Base-by-base conservation (phyloP, 2,113 vertebrate genomes). In the Catharus fuscescens region DNA sequence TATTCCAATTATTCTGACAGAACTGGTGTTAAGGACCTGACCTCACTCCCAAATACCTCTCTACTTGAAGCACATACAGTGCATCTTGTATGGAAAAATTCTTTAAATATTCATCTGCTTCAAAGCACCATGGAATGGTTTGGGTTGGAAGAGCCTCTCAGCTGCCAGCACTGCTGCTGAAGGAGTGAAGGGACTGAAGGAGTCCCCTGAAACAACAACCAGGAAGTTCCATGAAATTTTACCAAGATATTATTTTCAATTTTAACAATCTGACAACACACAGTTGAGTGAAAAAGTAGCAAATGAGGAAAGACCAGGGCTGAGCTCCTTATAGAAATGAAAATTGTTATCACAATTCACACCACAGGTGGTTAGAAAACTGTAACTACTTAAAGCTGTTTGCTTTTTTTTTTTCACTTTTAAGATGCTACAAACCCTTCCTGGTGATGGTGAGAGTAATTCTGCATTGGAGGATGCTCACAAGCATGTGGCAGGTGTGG, bases 401-500 rank as follows among this genome's bases (percentile, higher is more conserved):
- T 38, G 38, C 10, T 38, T 38, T 9, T 17, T 3, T 52, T 44
- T 38, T 12, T 16, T 44, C 8, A 17, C 8, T 36, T 69, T n/a
- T 10, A 45, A 57, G 12, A 52, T 44, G 12, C 59, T 76, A 2
- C 42, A 89, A 80, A 70, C 10, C 26, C 19, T 53, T 60, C 67
- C 77, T 71, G 44, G n/a, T 74, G 52, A 40, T 54, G 56, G 24
- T 18, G 45, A 18, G 36, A 65, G 42, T 19, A 82, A 50, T 23
- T 79, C 25, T 34, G 65, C 84, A 24, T 2, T 34, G 59, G 50
- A 61, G 48, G 31, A 83, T 70, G 60, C 12, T 90, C 72, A 42
- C 32, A 44, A 62, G 13, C 73, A 82, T 0, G 1, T 4, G 34
- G 40, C 42, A 86, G 57, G 42, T 0, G 6, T 4, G 14, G 14